Base-by-base conservation (phyloP, 2,888 invertebrate species). In the Beris chalybata region DNA sequence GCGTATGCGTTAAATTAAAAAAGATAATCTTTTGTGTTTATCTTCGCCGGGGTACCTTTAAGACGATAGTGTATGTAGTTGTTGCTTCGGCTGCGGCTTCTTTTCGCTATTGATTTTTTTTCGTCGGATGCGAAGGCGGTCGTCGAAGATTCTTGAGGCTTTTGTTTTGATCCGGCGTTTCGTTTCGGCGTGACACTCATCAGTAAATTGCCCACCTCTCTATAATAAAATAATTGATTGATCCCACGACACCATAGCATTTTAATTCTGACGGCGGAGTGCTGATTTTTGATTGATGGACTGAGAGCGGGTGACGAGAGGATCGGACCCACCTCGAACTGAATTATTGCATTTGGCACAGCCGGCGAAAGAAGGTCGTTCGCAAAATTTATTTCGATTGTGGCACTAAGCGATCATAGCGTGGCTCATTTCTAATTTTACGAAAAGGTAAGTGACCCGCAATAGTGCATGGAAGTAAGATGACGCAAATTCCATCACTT, bases 361-460 rank as follows among this genome's bases (percentile, higher is more conserved):
- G 3, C 38, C 38, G 38, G 38, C 9, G 38, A 48, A 48, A 48
- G 15, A 48, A 48, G 48, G n/a, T 48, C 48, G n/a, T 48, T 48
- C 15, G 15, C 5, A 48, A 12, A 48, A 5, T 15, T 15, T 48
- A 15, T 11, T 48, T 6, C 15, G n/a, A 15, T 48, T 48, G 7
- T 15, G 48, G 48, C 5, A 11, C 3, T 6, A 12, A 6, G 15
- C 22, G 22, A 22, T 22, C 22, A 2, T 22, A 22, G 50, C 50
- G 38, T 43, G 5, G 5, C n/a, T 61, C 43, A 61, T 61, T 61
- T 61, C 61, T 61, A 61, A 61, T 52, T 61, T 61, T 50, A 52
- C 12, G 38, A 38, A 61, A 52, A 61, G 61, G 52, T 61, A 61
- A 52, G 61, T 61, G 61, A 52, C 61, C 61, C 61, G 50, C 38